A percentile compares a stretch with the other conserved stretches of the same genome.
These are phyloP conservation scores for Centropyge bicolor DNA, from an alignment of 2,797 vertebrate species.

Conservation along the genomic window DNA sequence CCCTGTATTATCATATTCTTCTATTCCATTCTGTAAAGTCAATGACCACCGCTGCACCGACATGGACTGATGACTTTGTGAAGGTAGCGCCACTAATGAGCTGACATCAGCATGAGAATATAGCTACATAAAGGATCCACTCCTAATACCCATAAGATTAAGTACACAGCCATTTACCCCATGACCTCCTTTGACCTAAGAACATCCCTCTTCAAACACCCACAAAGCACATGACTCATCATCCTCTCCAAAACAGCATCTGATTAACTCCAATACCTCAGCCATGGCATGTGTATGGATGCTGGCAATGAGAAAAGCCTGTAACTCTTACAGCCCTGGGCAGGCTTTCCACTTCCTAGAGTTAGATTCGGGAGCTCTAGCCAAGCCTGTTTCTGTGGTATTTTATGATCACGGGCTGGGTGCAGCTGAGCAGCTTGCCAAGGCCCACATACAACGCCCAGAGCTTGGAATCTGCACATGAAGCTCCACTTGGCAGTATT, in stretches of 20 bases:
- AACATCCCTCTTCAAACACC: conserved; percentile 67
- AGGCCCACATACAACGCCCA: conserved; percentile 49
- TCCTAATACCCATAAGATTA: conserved; percentile 66
- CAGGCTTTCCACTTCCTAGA: conserved; percentile 52
- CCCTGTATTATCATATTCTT: conserved; percentile 4
- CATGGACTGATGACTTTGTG: conserved; percentile 66
- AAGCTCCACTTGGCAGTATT: conserved; percentile 68
- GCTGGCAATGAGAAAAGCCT: conserved; percentile 37
- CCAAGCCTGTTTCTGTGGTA: conserved; percentile 59
- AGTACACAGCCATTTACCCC: conserved; percentile 66
- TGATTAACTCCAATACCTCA: conserved; percentile 59
- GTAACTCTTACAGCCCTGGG: conserved; percentile 40
- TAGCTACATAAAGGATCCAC: conserved; percentile 58
- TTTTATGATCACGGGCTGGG: conserved; percentile 66
- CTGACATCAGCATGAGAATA: conserved; percentile 75
- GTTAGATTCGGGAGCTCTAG: conserved; percentile 40
- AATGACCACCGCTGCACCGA: conserved; percentile 31
- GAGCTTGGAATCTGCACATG: conserved; percentile 61
- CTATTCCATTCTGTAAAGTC: conserved; percentile 36
- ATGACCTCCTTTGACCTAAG: conserved; percentile 64
- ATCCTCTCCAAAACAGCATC: conserved; percentile 51
- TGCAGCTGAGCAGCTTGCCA: conserved; percentile 61
- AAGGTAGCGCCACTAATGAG: conserved; percentile 71
- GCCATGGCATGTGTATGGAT: conserved; percentile 38
- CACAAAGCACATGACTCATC: conserved; percentile 58